Conservation (phyloP, 2,797 vertebrate species). For the Semotilus atromaculatus region DNA sequence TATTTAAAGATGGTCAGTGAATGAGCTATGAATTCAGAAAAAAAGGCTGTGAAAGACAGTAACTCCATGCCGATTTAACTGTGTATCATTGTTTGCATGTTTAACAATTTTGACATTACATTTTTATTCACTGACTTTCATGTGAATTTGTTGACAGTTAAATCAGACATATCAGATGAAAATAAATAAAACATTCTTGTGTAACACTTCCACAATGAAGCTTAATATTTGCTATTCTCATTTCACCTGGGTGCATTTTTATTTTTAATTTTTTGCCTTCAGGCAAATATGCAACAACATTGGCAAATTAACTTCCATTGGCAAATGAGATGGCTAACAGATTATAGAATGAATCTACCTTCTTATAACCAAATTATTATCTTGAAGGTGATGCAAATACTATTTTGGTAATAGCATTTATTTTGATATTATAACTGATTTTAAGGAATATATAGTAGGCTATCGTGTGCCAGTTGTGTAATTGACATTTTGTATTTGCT, state of each 20-base stretch:
- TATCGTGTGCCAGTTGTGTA: constrained; percentile 4
- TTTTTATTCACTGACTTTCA: constrained; percentile 1
- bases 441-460: neutral
- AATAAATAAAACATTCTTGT: constrained; percentile 29
- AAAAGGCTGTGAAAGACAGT: neutral
- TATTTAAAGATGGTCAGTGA: neutral
- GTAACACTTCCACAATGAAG: constrained; percentile 61
- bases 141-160: constrained; percentile 30
- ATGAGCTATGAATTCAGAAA: neutral
- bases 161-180: constrained; percentile 30
- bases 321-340: neutral
- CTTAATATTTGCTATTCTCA: constrained; percentile 44
- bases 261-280: neutral
- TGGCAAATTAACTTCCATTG: neutral
- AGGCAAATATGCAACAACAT: constrained; percentile 18
- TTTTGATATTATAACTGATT: neutral
- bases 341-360: neutral
- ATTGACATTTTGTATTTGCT: constrained; percentile 31
- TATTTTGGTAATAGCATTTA: neutral
- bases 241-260: constrained; percentile 11
- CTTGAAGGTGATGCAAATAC: neutral
- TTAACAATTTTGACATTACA: constrained; percentile 3
- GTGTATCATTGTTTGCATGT: constrained; percentile 1
- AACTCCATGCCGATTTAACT: neutral
- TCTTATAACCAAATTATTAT: neutral